Percentiles rank a stretch among this genome's conserved stretches.
phyloP scores from a whole-genome alignment of 2,888 invertebrate genomes.

The Cyclophora punctaria region DNA sequence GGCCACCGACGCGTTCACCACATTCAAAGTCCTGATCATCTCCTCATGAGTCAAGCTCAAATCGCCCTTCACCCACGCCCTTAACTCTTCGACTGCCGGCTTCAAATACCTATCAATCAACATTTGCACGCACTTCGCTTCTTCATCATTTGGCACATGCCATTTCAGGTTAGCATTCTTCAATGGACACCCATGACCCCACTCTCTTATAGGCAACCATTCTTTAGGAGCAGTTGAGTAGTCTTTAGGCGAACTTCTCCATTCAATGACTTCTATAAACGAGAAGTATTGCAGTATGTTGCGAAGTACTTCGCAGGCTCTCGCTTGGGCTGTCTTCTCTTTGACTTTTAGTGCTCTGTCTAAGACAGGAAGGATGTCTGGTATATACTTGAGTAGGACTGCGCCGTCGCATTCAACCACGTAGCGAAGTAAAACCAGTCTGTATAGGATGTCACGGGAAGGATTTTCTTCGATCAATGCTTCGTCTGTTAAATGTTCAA shows the following conservation, averaged over 20 bases:
- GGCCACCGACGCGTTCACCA: conserved; percentile 79
- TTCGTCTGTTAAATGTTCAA: conserved; percentile 77
- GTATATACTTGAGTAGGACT: conserved; percentile 78
- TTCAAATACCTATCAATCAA: conserved; percentile 79
- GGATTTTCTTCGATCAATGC: conserved; percentile 84
- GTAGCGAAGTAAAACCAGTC: conserved; percentile 83
- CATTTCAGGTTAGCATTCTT: conserved; percentile 81
- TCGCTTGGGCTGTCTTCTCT: conserved; percentile 78
- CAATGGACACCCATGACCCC: conserved; percentile 84
- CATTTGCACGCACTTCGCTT: conserved; percentile 79
- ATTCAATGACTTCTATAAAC: conserved; percentile 76
- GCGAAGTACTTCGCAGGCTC: conserved; percentile 77
- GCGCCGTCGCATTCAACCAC: conserved; percentile 79
- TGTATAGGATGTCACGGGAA: conserved; percentile 85
- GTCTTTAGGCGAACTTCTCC: conserved; percentile 75
- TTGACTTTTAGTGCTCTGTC: conserved; percentile 81
- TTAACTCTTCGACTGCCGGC: conserved; percentile 77
- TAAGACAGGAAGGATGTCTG: conserved; percentile 78
- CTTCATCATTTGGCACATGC: conserved; percentile 84
- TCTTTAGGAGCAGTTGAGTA: conserved; percentile 79
- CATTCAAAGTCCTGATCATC: conserved; percentile 78
- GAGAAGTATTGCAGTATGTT: conserved; percentile 77
- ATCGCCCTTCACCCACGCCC: conserved; percentile 71
- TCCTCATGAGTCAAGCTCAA: conserved; percentile 77
- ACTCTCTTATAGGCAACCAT: conserved; percentile 84